Evolutionary conservation across 2,888 invertebrate species (phyloP), one percentile per base, ranked within the genome.

Genomic region (Stenoptilia bipunctidactyla): DNA sequence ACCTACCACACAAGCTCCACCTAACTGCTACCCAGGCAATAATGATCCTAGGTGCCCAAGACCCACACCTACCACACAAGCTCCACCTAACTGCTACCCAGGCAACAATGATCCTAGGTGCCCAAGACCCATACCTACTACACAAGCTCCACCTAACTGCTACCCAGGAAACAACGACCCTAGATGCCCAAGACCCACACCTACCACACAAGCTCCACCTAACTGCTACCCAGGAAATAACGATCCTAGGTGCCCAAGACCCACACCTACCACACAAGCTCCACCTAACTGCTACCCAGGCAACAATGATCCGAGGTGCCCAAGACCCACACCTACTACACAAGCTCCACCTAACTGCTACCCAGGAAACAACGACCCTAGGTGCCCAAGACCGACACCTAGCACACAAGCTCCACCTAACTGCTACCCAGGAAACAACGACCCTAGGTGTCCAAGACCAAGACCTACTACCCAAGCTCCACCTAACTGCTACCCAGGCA

Each of bases 71-170:
- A 33, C 47, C 54, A 38, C 67, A 39, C 60, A 58, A 0, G 45
- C 45, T 36, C 42, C 53, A 38, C 46, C 46, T 10, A 47, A 37
- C 1, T 46, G 46, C 27, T 46, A 42, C 12, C 46, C 46, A n/a
- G 46, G 45, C 39, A 47, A 59, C 64, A 47, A 56, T 8, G 76
- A 83, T 47, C 68, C 70, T 0, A 51, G 69, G 9, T 70, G 69
- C 39, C 34, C 34, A 13, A 34, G 34, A 14, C 34, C 34, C 3
- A 34, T 14, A 13, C 13, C 34, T 12, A n/a, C n/a, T 33, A 6
- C 33, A 49, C 46, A 54, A 8, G 44, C 48, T 9, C 49, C 49
- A 35, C 45, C 46, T 2, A 40, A 43, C 8, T 60, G 62, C 15
- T 66, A 66, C 51, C 70, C 71, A 15, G 67, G 68, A 40, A 56